Conservation (phyloP, 2,113 vertebrate genomes). For the Drymodes brunneopygia region DNA sequence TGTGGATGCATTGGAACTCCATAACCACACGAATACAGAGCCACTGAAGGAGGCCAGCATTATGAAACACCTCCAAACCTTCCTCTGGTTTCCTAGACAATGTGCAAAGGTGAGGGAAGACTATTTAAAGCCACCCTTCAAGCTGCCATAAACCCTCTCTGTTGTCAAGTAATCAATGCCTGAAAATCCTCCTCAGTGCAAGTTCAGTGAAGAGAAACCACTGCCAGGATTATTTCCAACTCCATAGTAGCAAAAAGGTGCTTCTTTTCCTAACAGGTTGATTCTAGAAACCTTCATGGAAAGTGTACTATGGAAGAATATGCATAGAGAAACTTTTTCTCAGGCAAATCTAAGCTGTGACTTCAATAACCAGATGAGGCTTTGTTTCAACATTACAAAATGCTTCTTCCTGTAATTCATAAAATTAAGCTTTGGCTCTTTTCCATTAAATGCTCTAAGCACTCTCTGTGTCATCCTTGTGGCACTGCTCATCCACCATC, state of each 20-base stretch:
- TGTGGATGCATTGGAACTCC: background rate
- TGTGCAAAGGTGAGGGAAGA: background rate
- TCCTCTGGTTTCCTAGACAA: background rate
- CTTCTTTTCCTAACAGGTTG: background rate
- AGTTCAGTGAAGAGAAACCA: background rate
- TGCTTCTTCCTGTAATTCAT: background rate
- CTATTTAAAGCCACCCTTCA: background rate
- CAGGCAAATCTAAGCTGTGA: background rate
- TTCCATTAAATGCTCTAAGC: background rate
- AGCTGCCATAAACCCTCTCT: background rate
- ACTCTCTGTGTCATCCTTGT: background rate
- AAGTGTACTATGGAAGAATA: background rate
- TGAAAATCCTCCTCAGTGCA: background rate
- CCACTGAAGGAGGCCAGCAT: background rate
- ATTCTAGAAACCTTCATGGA: background rate
- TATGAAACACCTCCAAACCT: background rate
- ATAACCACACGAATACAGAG: background rate
- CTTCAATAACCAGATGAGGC: background rate
- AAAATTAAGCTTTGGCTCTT: constrained; percentile 12
- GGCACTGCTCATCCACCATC: background rate
- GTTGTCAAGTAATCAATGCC: background rate
- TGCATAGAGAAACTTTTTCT: background rate
- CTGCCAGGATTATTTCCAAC: background rate
- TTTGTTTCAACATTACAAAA: constrained; percentile 35
- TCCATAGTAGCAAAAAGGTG: background rate